Percentiles rank a stretch among this genome's conserved stretches.
These are phyloP conservation scores for Sinocyclocheilus maitianheensis DNA, from an alignment of 2,113 vertebrate genomes.

Conservation along the genomic window DNA sequence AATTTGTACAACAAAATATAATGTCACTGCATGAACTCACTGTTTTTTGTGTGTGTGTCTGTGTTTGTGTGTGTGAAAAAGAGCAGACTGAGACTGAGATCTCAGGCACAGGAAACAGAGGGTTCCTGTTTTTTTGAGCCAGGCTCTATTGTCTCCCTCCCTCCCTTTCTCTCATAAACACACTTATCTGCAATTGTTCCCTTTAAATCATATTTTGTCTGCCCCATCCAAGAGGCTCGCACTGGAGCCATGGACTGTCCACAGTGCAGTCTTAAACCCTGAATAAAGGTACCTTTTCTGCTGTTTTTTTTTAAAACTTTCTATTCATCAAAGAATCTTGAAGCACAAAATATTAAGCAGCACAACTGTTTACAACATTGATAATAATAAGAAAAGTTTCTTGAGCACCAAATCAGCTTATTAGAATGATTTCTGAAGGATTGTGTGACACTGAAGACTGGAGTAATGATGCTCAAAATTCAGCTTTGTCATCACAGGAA, in stretches of 20 bases:
- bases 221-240: conserved; percentile 1
- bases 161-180: conserved; percentile 34
- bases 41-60: not conserved
- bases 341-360: no score
- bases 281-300: not conserved
- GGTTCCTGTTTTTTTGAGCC: conserved; percentile 78
- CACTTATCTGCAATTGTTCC: conserved; percentile 34
- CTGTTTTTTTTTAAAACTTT: no score
- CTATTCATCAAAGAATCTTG: no score
- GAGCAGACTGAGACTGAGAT: conserved; percentile 44
- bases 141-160: conserved; percentile 67
- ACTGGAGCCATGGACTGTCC: not conserved
- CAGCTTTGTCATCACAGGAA: no score
- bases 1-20: not conserved
- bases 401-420: no score
- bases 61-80: not conserved
- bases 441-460: not conserved
- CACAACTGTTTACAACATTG: no score
- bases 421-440: not conserved
- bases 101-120: conserved; percentile 77
- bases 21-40: not conserved
- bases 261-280: not conserved
- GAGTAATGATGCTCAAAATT: not conserved
- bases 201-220: conserved; percentile 49
- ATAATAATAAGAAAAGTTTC: no score